Evolutionary conservation across 2,113 vertebrate genomes (phyloP), one percentile per base, ranked within the genome.

Genomic region (Junco hyemalis): DNA sequence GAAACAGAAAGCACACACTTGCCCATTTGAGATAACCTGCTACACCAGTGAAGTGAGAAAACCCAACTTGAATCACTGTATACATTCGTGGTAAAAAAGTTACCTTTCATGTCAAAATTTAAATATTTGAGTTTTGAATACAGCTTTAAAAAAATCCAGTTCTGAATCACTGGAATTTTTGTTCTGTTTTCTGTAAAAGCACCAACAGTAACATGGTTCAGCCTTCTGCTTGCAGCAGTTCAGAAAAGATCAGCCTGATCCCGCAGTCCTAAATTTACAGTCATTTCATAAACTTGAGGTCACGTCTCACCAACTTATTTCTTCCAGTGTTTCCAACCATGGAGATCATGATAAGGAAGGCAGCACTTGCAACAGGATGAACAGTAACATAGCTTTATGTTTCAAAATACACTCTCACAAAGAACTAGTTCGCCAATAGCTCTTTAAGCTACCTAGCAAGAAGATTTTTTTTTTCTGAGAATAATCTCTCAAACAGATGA

Each of bases 101-200:
- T 82, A 94, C 87, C 51, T 95, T 95, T 92, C 76, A 85, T 72
- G 95, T 92, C 65, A 91, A 95, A 95, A 96, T 94, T 96, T 95
- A 96, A 97, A 97, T 91, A 96, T 91, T 96, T 96, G 94, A 92
- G 94, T 94, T 91, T 94, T 95, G 93, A 96, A 81, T 73, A 71
- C 14, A 92, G 87, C 84, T 92, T 94, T 71, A 36, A 94, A 95
- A 94, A 94, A 95, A 95, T 70, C 85, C 86, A 96, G 93, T 96
- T 98, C 92, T 98, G 97, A 98, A 98, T 98, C 97, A 98, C 68
- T 97, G 96, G 96, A 96, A 97, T 96, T 98, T 97, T 98, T 97
- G 95, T 91, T 98, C 91, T 96, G 88, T 97, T 98, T 98, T 97
- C 96, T 97, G 97, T 97, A 97, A 98, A 97, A 96, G 96, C 81